Evolutionary conservation across 2,797 vertebrate species (phyloP).

Genomic region (Alfaro cultratus): DNA sequence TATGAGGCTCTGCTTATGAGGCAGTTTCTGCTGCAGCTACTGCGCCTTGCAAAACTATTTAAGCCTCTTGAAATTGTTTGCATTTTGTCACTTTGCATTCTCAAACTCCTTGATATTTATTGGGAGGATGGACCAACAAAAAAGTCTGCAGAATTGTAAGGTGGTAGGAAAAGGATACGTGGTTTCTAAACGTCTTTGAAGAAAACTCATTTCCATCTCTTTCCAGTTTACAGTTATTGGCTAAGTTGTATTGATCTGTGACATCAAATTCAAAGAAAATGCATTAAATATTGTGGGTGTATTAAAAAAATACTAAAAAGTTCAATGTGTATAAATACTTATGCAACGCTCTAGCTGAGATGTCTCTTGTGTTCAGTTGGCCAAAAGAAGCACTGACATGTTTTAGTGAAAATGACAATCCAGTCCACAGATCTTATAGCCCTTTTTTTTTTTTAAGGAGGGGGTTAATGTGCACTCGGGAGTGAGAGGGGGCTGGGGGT

Average conservation of each 20-base stretch:
- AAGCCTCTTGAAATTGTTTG: not conserved
- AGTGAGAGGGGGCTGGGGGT: constrained; percentile 39
- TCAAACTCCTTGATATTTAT: not conserved
- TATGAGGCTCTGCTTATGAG: not conserved
- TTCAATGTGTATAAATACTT: not conserved
- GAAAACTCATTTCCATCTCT: not conserved
- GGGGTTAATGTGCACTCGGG: constrained; percentile 59
- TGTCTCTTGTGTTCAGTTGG: constrained; percentile 16
- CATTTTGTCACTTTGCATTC: not conserved
- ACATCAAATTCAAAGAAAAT: not conserved
- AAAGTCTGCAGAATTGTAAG: not conserved
- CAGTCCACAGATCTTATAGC: constrained; percentile 69
- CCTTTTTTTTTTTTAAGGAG: constrained; percentile 72
- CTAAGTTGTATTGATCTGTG: not conserved
- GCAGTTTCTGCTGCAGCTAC: not conserved
- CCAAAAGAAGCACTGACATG: constrained; percentile 30
- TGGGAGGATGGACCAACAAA: not conserved
- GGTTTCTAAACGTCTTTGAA: too few relatives aligned
- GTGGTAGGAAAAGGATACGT: not conserved
- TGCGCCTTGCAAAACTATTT: not conserved
- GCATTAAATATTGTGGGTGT: not conserved
- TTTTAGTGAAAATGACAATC: constrained; percentile 55
- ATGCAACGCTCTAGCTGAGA: not conserved
- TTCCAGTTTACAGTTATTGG: not conserved
- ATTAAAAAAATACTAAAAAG: not conserved